Conservation (phyloP, 2,113 vertebrate genomes). For the Triplophysa tibetana region DNA sequence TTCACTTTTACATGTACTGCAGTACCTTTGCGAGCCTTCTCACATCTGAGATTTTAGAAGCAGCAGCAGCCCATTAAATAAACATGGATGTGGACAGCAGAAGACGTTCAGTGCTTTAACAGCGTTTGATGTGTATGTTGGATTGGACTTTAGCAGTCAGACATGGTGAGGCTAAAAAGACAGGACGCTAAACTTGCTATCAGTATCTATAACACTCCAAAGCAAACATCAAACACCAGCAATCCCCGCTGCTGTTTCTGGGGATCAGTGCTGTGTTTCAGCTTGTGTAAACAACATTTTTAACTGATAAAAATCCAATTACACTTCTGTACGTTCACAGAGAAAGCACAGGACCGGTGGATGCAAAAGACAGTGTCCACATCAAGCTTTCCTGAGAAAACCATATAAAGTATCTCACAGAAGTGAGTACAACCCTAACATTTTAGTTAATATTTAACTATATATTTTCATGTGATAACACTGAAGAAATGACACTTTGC, state of each 20-base stretch:
- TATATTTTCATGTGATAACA: too few relatives aligned
- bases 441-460: too few relatives aligned
- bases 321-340: neutral
- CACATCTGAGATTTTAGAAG: too few relatives aligned
- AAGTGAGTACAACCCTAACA: too few relatives aligned
- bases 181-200: neutral
- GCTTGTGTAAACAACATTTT: slow-evolving; percentile 4
- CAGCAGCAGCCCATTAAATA: neutral
- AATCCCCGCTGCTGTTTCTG: neutral
- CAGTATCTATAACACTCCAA: slow-evolving; percentile 7
- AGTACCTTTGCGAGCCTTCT: too few relatives aligned
- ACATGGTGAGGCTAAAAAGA: neutral
- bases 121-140: neutral
- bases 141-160: slow-evolving; percentile 8
- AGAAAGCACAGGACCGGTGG: neutral
- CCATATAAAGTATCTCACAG: neutral
- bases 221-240: slow-evolving; percentile 3
- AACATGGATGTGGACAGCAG: neutral
- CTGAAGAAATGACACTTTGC: too few relatives aligned
- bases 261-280: neutral
- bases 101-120: slow-evolving; percentile 3
- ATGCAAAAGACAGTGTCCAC: neutral
- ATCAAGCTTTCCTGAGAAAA: neutral
- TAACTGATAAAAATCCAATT: slow-evolving; percentile 33
- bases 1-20: too few relatives aligned